phyloP scores from a whole-genome alignment of 2,113 vertebrate genomes.

The Hyaena hyaena region DNA sequence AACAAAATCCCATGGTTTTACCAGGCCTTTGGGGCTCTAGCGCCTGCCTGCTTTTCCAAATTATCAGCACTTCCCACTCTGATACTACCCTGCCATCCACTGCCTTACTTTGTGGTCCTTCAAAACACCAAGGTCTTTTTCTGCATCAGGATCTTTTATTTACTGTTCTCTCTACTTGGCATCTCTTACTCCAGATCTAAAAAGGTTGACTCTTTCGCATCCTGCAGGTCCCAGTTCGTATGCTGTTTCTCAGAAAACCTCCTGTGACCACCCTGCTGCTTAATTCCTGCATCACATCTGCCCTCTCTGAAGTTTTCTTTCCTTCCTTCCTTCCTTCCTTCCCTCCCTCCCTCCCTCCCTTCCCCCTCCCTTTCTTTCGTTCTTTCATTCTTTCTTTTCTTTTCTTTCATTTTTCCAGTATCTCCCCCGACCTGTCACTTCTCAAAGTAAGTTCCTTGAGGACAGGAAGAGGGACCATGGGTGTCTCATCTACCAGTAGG shows the following conservation, averaged over 20 bases:
- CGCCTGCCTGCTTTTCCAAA: neutral
- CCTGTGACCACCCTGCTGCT: neutral
- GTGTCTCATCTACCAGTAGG: neutral
- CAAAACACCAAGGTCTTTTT: neutral
- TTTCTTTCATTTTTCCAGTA: neutral
- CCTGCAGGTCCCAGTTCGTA: neutral
- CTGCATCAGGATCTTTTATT: neutral
- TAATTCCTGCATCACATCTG: neutral
- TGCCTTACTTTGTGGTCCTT: neutral
- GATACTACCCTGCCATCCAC: neutral
- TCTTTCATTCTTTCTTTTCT: neutral
- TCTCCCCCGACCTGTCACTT: neutral
- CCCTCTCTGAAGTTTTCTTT: neutral
- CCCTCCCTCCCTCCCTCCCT: neutral
- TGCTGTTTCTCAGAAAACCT: neutral
- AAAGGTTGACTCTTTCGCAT: neutral
- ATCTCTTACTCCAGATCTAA: neutral
- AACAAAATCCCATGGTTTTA: neutral
- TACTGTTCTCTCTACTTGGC: neutral
- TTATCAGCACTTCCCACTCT: neutral
- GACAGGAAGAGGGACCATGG: neutral
- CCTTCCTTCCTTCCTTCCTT: neutral
- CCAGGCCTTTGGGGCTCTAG: neutral
- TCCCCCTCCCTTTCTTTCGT: neutral
- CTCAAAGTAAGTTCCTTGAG: neutral